Evolutionary conservation across 1,140 invertebrate genomes (phyloP).

Genomic region (Drosophila lacertosa): DNA sequence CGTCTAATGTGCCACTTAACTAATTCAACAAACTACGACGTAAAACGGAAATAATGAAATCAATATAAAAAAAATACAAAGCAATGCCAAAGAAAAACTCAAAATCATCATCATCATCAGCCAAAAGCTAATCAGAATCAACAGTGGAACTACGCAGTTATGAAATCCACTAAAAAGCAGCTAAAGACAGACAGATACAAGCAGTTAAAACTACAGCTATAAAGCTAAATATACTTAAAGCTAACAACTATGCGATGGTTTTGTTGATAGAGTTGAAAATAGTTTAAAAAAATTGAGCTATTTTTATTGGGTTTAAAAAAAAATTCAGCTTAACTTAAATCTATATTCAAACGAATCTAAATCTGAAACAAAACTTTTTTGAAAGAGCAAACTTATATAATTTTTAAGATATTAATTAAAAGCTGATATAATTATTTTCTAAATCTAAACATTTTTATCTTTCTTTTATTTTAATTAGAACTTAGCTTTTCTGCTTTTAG

Average conservation of each 20-base stretch:
- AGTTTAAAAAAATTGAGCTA: too few species aligned
- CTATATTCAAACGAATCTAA: too few species aligned
- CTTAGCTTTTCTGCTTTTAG: background rate
- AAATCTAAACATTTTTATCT: too few species aligned
- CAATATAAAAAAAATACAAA: constrained; percentile 51
- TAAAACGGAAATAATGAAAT: constrained; percentile 56
- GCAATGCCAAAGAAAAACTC: constrained; percentile 55
- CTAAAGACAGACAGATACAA: constrained; percentile 4
- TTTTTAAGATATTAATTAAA: too few species aligned
- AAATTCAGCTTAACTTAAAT: too few species aligned
- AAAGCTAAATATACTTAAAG: background rate
- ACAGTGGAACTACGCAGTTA: constrained; percentile 71
- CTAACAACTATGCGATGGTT: background rate
- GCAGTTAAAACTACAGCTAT: background rate
- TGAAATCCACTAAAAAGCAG: constrained; percentile 56
- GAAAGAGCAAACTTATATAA: too few species aligned
- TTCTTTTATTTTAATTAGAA: background rate
- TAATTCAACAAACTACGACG: constrained; percentile 79
- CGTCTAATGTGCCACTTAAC: constrained; percentile 71
- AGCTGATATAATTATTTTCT: too few species aligned
- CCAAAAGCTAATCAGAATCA: constrained; percentile 38
- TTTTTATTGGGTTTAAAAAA: too few species aligned
- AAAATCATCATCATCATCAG: constrained; percentile 57
- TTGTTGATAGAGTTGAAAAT: background rate
- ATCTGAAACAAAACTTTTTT: too few species aligned